Evolutionary conservation across 2,888 invertebrate species (phyloP), one percentile per base, ranked within the genome.

Genomic region (Dolichomitus sp.): DNA sequence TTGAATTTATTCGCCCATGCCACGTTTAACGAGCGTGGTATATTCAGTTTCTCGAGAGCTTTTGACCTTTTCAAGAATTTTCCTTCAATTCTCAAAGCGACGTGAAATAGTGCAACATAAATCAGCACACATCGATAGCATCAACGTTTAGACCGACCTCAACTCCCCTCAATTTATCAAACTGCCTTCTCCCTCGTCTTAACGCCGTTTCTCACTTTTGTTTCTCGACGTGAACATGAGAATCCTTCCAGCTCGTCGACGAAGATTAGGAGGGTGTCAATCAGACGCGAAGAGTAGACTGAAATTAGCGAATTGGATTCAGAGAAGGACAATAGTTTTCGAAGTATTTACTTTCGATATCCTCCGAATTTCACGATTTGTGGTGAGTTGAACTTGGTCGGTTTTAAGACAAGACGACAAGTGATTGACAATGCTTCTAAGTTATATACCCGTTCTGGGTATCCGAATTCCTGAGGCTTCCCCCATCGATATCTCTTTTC

Each of bases 201-300:
- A 40, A 30, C 48, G 19, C 19, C 50, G 40, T 69, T 14, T 57
- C 14, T 37, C 59, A 37, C 11, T 63, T 12, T 17, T 61, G n/a
- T 61, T 61, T 19, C 19, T 42, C 45, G 59, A 68, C 61, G n/a
- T 14, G 17, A 40, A 73, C 72, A 72, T 65, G 37, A 27, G 59
- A 76, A 77, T 66, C 68, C 81, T 73, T 68, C 45, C 76, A 50
- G 57, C 70, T 68, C 50, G 59, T 59, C 61, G 76, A 45, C 61
- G 17, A 42, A 48, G 50, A 59, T 68, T 33, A 65, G 27, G 37
- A 37, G 48, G 17, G 23, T 57, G 76, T 81, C 73, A 69, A 81
- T 81, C 61, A 81, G 68, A 59, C 68, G 37, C 54, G 72, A 27
- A 45, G 45, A 69, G 61, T 52, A 75, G 59, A 19, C 19, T 11